These are phyloP conservation scores for Phataginus tetradactyla DNA, from an alignment of 2,797 vertebrate species.

Conservation along the genomic window DNA sequence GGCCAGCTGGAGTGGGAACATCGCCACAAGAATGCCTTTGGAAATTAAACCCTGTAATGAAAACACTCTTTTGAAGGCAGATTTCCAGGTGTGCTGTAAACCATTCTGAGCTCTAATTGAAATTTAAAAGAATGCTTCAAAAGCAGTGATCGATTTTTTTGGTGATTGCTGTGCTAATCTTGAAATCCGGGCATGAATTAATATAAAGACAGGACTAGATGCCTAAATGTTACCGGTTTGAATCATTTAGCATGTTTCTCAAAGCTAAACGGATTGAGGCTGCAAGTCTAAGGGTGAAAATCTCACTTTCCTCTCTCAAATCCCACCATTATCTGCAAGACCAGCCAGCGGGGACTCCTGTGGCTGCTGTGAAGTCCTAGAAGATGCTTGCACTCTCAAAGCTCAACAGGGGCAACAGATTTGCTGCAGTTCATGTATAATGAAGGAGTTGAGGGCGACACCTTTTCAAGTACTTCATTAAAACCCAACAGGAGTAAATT, in stretches of 20 bases:
- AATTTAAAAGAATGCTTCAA: slow-evolving; percentile 69
- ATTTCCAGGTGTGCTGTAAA: slow-evolving; percentile 70
- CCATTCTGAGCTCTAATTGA: slow-evolving; percentile 47
- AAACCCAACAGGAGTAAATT: not conserved
- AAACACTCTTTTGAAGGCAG: slow-evolving; percentile 64
- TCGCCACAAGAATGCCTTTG: slow-evolving; percentile 8
- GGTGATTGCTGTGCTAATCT: slow-evolving; percentile 69
- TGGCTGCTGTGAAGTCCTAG: not conserved
- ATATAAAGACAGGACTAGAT: slow-evolving; percentile 36
- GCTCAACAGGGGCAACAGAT: not conserved
- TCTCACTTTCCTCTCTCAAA: slow-evolving; percentile 56
- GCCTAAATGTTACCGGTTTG: slow-evolving; percentile 36
- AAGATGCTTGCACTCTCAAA: not conserved
- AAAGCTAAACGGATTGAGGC: not conserved
- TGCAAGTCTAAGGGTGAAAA: slow-evolving; percentile 46
- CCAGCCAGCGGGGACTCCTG: not conserved
- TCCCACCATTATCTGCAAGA: not conserved
- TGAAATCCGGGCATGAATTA: slow-evolving; percentile 63
- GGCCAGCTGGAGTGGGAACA: not conserved
- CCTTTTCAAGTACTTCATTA: not conserved
- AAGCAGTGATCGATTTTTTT: slow-evolving; percentile 27
- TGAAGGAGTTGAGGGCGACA: not conserved
- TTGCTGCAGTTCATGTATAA: not conserved
- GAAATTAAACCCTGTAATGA: slow-evolving; percentile 26
- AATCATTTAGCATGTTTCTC: slow-evolving; percentile 44